Evolutionary conservation across 2,113 vertebrate genomes (phyloP).

Genomic region (Gasterosteus aculeatus): DNA sequence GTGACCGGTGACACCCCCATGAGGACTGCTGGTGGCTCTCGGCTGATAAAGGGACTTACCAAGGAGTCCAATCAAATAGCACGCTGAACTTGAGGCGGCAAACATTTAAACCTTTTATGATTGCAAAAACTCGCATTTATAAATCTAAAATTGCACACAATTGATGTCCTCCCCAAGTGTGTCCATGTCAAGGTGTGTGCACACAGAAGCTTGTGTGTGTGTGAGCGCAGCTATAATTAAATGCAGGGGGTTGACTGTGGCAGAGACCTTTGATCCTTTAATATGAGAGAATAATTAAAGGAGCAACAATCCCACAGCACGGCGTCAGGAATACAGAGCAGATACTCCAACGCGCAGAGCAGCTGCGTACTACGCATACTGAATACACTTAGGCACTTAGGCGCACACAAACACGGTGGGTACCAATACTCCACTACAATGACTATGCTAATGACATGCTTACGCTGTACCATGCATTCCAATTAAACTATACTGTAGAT

Average conservation of each 20-base stretch:
- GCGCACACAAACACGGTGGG: conserved; percentile 37
- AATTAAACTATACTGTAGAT: background rate
- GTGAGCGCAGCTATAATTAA: conserved; percentile 63
- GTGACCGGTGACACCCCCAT: conserved; percentile 57
- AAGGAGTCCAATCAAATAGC: conserved; percentile 48
- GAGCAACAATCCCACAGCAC: conserved; percentile 79
- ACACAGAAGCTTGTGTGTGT: conserved; percentile 14
- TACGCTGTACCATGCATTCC: conserved; percentile 19
- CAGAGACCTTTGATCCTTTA: conserved; percentile 84
- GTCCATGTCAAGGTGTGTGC: conserved; percentile 15
- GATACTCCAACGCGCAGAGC: conserved; percentile 50
- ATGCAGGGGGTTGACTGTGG: conserved; percentile 72
- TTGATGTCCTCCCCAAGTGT: conserved; percentile 19
- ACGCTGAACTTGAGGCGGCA: conserved; percentile 37
- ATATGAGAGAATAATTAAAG: conserved; percentile 86
- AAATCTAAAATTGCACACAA: conserved; percentile 40
- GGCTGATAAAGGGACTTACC: conserved; percentile 42
- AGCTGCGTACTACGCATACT: conserved; percentile 53
- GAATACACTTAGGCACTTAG: conserved; percentile 44
- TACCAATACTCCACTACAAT: conserved; percentile 41
- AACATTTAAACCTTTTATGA: conserved; percentile 47
- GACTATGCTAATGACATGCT: conserved; percentile 51
- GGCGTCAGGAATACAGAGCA: conserved; percentile 76
- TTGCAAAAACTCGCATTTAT: conserved; percentile 39
- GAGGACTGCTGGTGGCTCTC: conserved; percentile 45